Evolutionary conservation across 2,797 vertebrate species (phyloP).

Genomic region (Orientallactaga sibirica): DNA sequence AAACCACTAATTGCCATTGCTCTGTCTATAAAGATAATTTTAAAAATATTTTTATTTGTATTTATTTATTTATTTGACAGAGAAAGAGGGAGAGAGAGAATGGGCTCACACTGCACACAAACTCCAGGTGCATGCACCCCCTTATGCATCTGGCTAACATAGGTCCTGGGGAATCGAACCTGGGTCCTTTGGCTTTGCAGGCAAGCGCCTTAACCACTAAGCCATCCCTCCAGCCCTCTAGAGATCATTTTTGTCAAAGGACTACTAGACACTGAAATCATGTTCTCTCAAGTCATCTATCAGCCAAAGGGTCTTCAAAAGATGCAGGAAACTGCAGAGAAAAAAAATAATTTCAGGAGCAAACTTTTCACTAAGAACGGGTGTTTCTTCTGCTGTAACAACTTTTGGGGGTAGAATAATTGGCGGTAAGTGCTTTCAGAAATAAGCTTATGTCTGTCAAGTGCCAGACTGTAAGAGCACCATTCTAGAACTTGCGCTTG

Average conservation of each 20-base stretch:
- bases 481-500: neutral
- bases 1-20: neutral
- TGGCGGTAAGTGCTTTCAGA: conserved; percentile 36
- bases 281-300: neutral
- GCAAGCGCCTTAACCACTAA: no score
- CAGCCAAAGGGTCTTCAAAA: neutral
- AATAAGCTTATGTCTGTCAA: conserved; percentile 8
- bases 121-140: no score
- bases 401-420: neutral
- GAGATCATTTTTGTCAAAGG: neutral
- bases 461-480: neutral
- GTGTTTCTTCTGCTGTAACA: neutral
- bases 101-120: no score
- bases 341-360: neutral
- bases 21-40: neutral
- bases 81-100: no score
- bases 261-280: conserved; percentile 20
- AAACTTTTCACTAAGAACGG: conserved; percentile 22
- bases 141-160: no score
- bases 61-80: no score
- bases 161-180: no score
- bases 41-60: no score
- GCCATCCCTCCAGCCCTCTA: no score
- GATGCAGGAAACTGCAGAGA: conserved; percentile 26
- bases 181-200: no score